These are phyloP conservation scores for Myrmecophaga tridactyla DNA, from an alignment of 2,113 vertebrate genomes.

Conservation along the genomic window DNA sequence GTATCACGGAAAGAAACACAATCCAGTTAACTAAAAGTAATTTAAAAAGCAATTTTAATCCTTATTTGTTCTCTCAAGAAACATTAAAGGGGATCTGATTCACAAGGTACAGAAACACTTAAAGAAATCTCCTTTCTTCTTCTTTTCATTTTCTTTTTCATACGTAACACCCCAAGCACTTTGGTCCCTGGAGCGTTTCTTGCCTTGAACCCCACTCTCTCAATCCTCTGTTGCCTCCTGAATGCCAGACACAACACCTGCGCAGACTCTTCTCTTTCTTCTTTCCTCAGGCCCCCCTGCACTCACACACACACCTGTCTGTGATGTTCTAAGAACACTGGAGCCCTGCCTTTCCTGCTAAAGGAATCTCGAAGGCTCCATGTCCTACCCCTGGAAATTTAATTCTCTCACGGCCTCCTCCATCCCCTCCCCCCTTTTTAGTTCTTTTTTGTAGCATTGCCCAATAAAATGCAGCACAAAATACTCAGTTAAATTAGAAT, in stretches of 20 bases:
- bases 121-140: slow-evolving; percentile 28
- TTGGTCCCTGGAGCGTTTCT: neutral
- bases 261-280: neutral
- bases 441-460: neutral
- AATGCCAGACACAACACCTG: slow-evolving; percentile 30
- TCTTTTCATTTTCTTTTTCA: neutral
- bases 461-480: neutral
- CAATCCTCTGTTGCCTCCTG: neutral
- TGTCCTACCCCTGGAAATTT: neutral
- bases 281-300: neutral
- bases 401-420: neutral
- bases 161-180: neutral
- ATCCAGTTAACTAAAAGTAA: slow-evolving; percentile 75
- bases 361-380: neutral
- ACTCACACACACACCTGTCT: neutral
- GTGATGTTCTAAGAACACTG: neutral
- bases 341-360: neutral
- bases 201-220: neutral
- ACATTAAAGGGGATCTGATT: slow-evolving; percentile 62
- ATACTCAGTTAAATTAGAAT: neutral
- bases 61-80: slow-evolving; percentile 66
- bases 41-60: slow-evolving; percentile 78
- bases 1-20: slow-evolving; percentile 66
- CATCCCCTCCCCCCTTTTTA: fast-evolving
- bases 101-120: slow-evolving; percentile 56